phyloP scores from a whole-genome alignment of 2,888 invertebrate species.

The Neoscelio sp. region DNA sequence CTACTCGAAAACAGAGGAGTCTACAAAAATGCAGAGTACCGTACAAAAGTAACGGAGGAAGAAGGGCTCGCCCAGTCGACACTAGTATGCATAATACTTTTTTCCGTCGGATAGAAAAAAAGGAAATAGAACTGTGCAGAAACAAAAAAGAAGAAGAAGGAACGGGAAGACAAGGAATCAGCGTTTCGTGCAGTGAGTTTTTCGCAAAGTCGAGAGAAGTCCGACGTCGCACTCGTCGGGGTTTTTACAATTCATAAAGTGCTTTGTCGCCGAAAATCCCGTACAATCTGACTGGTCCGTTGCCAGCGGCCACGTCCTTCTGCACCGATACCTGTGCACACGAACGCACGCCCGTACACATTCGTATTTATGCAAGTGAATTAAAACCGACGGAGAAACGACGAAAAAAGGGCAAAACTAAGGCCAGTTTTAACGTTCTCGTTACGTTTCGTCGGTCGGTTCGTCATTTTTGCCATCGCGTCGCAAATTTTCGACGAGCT shows the following conservation, averaged over 20 bases:
- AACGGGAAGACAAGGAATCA: slow-evolving; percentile 65
- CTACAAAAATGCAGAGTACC: slow-evolving; percentile 1
- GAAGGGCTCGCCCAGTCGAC: slow-evolving; percentile 27
- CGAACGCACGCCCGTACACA: slow-evolving; percentile 30
- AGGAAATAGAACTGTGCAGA: slow-evolving; percentile 42
- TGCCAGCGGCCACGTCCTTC: slow-evolving; percentile 67
- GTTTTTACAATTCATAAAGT: slow-evolving; percentile 78
- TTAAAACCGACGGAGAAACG: slow-evolving; percentile 23
- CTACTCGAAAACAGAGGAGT: not conserved
- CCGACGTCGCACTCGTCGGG: slow-evolving; percentile 65
- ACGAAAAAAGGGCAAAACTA: slow-evolving; percentile 38
- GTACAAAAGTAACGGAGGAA: slow-evolving; percentile 1
- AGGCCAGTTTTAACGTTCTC: slow-evolving; percentile 70
- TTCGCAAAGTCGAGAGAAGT: slow-evolving; percentile 64
- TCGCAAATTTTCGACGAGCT: slow-evolving; percentile 9
- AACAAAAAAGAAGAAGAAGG: slow-evolving; percentile 39
- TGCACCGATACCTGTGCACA: slow-evolving; percentile 47
- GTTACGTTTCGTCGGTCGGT: slow-evolving; percentile 54
- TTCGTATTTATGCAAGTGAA: slow-evolving; percentile 44
- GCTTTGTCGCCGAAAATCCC: slow-evolving; percentile 76
- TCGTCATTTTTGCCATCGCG: slow-evolving; percentile 9
- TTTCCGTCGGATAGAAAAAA: slow-evolving; percentile 66
- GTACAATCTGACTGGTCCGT: slow-evolving; percentile 69
- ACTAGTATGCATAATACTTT: slow-evolving; percentile 64
- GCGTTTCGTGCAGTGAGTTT: slow-evolving; percentile 68